These are phyloP conservation scores for Bombus ignitus DNA, from an alignment of 1,140 invertebrate species.

Conservation along the genomic window DNA sequence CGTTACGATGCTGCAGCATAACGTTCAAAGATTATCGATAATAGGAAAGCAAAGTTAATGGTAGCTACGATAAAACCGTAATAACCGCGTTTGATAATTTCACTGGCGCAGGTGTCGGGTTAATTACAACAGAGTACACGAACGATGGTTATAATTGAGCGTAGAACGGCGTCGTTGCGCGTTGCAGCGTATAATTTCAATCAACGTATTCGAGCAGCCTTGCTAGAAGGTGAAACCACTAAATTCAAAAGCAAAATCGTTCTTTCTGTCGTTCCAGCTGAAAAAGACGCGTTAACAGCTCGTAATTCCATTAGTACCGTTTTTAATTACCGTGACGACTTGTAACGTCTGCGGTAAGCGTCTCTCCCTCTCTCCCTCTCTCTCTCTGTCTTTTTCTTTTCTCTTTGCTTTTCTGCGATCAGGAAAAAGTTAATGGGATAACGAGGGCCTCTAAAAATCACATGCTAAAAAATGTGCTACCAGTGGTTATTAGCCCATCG, in stretches of 20 bases:
- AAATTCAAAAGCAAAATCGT: not conserved
- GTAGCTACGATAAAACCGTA: not conserved
- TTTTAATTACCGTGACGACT: slow-evolving; percentile 4
- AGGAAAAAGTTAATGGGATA: not conserved
- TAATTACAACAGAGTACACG: slow-evolving; percentile 1
- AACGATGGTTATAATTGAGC: slow-evolving; percentile 4
- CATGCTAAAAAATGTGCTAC: not conserved
- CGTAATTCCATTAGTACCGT: slow-evolving; percentile 8
- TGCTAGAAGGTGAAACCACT: slow-evolving; percentile 1
- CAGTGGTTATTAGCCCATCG: not conserved
- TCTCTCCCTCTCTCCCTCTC: not conserved
- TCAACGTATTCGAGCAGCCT: not conserved
- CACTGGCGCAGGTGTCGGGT: not conserved
- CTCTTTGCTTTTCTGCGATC: not conserved
- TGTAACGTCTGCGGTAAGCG: not conserved
- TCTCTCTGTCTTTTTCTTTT: not conserved
- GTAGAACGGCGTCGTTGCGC: not conserved
- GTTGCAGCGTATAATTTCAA: slow-evolving; percentile 23
- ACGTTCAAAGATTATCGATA: not conserved
- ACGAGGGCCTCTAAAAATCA: no score
- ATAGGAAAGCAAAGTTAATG: not conserved
- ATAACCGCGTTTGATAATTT: not conserved
- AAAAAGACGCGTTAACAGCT: not conserved
- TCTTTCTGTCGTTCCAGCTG: not conserved
- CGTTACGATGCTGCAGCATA: not conserved